Conservation (phyloP, 2,113 vertebrate species). For the Regulus satrapa region DNA sequence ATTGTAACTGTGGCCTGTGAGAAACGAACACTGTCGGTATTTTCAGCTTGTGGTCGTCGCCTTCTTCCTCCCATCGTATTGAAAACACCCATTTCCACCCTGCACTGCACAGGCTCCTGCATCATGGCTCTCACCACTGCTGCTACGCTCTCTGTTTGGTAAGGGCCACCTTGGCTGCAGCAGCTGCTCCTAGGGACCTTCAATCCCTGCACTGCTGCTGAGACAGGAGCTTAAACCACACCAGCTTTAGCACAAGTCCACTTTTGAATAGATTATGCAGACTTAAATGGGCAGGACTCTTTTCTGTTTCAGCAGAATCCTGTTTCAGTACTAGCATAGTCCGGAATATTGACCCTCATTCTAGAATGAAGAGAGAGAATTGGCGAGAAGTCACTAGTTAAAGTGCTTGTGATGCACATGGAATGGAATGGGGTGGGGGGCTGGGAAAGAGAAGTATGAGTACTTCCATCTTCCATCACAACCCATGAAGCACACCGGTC, state of each 20-base stretch:
- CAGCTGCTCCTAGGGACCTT: background rate
- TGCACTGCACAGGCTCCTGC: constrained; percentile 89
- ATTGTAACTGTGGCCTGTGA: constrained; percentile 89
- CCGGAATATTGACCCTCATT: background rate
- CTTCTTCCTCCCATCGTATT: constrained; percentile 90
- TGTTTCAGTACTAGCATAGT: background rate
- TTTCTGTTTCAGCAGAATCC: background rate
- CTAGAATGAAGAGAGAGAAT: background rate
- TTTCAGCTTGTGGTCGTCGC: constrained; percentile 89
- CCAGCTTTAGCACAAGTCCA: background rate
- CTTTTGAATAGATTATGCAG: background rate
- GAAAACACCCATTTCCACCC: constrained; percentile 83
- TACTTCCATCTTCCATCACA: background rate
- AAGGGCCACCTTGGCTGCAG: background rate
- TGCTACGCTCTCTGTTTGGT: constrained; percentile 92
- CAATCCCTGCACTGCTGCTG: background rate
- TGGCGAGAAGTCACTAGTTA: background rate
- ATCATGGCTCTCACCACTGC: constrained; percentile 91
- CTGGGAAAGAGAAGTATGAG: background rate
- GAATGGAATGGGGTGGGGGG: background rate
- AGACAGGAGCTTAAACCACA: background rate
- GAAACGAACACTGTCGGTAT: constrained; percentile 89
- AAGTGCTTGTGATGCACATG: background rate
- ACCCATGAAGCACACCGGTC: background rate
- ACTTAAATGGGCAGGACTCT: background rate